Percentiles rank a stretch among this genome's conserved stretches.
Conservation (phyloP, 1,140 invertebrate genomes). For the Archivesica marissinica region DNA sequence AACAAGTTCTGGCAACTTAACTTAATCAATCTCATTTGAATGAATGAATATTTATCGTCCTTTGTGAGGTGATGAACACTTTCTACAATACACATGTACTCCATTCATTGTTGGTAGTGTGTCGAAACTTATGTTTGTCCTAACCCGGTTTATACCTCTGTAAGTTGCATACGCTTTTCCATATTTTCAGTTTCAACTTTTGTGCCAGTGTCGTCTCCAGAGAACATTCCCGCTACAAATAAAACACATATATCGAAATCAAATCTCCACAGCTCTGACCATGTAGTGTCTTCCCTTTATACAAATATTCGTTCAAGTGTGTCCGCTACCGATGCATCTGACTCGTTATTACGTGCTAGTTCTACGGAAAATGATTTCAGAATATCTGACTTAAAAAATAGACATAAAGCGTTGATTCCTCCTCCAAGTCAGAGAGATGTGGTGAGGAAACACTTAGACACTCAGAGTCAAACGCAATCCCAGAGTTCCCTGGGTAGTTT, state of each 20-base stretch:
- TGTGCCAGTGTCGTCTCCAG: conserved; percentile 30
- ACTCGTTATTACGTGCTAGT: conserved; percentile 13
- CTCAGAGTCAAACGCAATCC: conserved; percentile 28
- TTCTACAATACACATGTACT: no score
- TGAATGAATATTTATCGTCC: not conserved
- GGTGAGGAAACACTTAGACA: conserved; percentile 56
- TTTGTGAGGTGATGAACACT: not conserved
- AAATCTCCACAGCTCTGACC: not conserved
- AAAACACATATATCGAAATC: not conserved
- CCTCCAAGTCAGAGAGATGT: conserved; percentile 51
- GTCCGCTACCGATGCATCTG: conserved; percentile 5
- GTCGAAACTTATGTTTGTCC: no score
- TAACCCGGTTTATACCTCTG: no score
- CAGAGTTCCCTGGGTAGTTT: conserved; percentile 33
- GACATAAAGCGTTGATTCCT: conserved; percentile 41
- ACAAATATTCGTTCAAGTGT: not conserved
- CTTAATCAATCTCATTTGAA: no score
- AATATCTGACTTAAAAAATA: conserved; percentile 33
- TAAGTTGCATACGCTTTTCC: not conserved
- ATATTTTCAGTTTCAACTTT: conserved; percentile 58
- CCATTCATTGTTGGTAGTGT: no score
- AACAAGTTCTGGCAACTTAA: no score
- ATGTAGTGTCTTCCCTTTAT: not conserved
- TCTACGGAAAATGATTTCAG: conserved; percentile 28
- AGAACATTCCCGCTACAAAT: not conserved